phyloP scores from a whole-genome alignment of 2,888 invertebrate species.

The Cerastis leucographa region DNA sequence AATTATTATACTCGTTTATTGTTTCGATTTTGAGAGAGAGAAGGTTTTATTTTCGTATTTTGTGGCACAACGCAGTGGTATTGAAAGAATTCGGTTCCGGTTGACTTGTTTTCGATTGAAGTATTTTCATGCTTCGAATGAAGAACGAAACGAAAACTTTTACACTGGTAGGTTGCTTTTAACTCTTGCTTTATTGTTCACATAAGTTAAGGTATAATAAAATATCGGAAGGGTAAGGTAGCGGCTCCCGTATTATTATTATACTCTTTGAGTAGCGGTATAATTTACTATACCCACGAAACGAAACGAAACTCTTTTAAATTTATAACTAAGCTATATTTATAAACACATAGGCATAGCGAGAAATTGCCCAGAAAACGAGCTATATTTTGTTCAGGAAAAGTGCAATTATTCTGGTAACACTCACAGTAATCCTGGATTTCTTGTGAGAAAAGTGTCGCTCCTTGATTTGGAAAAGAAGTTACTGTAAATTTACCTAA shows the following conservation, averaged over 20 bases:
- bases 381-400: background rate
- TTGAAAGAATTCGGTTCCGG: background rate
- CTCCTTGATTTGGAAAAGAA: background rate
- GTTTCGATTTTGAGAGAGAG: slow-evolving; percentile 18
- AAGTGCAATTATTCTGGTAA: slow-evolving; percentile 18
- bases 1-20: slow-evolving; percentile 52
- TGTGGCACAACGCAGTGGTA: too few species aligned
- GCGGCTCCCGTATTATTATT: too few species aligned
- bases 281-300: too few species aligned
- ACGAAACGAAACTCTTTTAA: slow-evolving; percentile 3
- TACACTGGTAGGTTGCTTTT: background rate
- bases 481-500: background rate
- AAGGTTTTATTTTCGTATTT: too few species aligned
- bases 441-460: slow-evolving; percentile 20
- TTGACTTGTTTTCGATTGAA: background rate
- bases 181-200: background rate
- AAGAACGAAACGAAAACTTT: background rate
- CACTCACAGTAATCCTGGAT: background rate
- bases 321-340: slow-evolving; percentile 30
- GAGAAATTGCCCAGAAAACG: slow-evolving; percentile 12
- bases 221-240: background rate
- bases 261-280: too few species aligned
- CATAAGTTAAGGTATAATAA: background rate
- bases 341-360: slow-evolving; percentile 27
- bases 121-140: background rate